Percentiles rank a stretch among this genome's conserved stretches.
These are phyloP conservation scores for Tiliacea aurago DNA, from an alignment of 2,888 invertebrate species.

Conservation along the genomic window DNA sequence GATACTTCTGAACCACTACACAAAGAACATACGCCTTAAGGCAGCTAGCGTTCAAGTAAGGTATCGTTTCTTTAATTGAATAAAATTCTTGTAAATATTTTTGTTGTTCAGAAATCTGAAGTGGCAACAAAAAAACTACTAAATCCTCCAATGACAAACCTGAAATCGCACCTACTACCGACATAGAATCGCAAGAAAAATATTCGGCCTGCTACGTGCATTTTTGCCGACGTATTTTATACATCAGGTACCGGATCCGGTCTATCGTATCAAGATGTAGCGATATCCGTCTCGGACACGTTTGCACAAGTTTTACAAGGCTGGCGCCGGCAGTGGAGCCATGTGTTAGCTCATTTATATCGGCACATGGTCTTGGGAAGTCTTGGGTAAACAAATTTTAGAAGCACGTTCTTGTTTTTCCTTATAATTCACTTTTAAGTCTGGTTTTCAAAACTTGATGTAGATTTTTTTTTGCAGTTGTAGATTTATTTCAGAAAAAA, in stretches of 20 bases:
- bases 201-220: conserved; percentile 4
- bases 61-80: not conserved
- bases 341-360: conserved; percentile 30
- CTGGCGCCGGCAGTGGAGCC: not conserved
- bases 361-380: not conserved
- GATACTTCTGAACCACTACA: not conserved
- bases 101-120: not conserved
- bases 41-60: not conserved
- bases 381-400: conserved; percentile 11
- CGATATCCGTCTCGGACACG: conserved; percentile 38
- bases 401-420: not conserved
- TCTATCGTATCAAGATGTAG: conserved; percentile 33
- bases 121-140: not conserved
- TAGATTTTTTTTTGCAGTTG: no score
- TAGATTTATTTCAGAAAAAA: not conserved
- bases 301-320: conserved; percentile 41
- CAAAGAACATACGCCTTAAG: not conserved
- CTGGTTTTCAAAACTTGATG: not conserved
- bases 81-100: not conserved
- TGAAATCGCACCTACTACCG: not conserved
- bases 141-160: not conserved
- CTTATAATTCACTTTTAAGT: not conserved
- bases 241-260: conserved; percentile 24
- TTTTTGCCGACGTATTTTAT: conserved; percentile 2
- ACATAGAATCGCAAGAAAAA: not conserved